phyloP scores from a whole-genome alignment of 2,113 vertebrate species.

The Urocynchramus pylzowi region DNA sequence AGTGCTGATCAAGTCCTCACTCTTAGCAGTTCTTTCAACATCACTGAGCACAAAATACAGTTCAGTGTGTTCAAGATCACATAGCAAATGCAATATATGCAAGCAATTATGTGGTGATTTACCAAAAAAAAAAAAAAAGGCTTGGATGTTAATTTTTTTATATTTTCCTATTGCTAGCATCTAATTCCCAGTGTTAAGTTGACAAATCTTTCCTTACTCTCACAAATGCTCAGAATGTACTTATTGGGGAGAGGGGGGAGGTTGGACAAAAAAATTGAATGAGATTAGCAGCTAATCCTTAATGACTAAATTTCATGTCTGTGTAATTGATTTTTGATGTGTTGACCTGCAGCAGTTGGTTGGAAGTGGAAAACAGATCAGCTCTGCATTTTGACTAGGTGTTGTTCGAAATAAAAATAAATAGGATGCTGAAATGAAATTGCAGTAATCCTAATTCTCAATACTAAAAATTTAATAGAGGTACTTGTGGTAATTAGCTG shows the following conservation, averaged over 20 bases:
- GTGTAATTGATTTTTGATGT: conserved; percentile 75
- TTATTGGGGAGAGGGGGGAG: background rate
- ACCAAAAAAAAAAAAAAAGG: background rate
- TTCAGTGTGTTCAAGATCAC: background rate
- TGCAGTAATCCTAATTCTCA: conserved; percentile 66
- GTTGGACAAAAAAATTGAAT: conserved; percentile 47
- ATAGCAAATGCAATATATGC: background rate
- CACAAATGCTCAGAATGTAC: conserved; percentile 16
- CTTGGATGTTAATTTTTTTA: background rate
- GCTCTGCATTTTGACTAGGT: conserved; percentile 60
- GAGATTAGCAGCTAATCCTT: conserved; percentile 71
- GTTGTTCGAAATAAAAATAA: conserved; percentile 69
- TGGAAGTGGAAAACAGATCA: conserved; percentile 63
- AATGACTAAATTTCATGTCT: conserved; percentile 69
- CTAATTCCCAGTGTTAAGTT: conserved; percentile 14
- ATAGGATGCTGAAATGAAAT: conserved; percentile 66
- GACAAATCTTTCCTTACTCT: conserved; percentile 32
- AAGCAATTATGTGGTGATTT: background rate
- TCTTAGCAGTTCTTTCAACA: background rate
- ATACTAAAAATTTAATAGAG: conserved; percentile 72
- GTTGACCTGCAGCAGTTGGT: conserved; percentile 62
- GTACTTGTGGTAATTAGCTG: conserved; percentile 75
- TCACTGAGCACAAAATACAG: background rate
- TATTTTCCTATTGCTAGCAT: conserved; percentile 18
- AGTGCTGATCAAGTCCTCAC: background rate